Percentiles rank a stretch among this genome's conserved stretches.
These are phyloP conservation scores for Nannoperca australis DNA, from an alignment of 2,797 vertebrate genomes.

Conservation along the genomic window DNA sequence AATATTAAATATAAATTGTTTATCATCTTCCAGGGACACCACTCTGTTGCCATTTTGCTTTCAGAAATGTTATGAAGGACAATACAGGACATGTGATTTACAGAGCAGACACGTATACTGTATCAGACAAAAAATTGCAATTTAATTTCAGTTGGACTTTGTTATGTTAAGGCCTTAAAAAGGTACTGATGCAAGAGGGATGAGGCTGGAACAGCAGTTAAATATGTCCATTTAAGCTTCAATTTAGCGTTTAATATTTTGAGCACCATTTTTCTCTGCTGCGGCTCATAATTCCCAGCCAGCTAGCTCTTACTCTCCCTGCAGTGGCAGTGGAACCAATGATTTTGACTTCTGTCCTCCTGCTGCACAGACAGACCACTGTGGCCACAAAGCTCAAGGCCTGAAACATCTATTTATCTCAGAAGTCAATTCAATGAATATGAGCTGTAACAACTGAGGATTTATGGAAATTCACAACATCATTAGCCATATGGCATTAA, in stretches of 20 bases:
- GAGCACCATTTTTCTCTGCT: conserved; percentile 37
- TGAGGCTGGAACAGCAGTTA: conserved; percentile 24
- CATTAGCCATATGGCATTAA: conserved; percentile 45
- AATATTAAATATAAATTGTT: background rate
- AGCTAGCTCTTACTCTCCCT: conserved; percentile 29
- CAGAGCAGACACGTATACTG: background rate
- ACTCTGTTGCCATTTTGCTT: background rate
- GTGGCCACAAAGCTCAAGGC: conserved; percentile 40
- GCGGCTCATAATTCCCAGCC: conserved; percentile 50
- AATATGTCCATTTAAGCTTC: conserved; percentile 50
- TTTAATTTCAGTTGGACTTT: conserved; percentile 19
- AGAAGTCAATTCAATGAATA: conserved; percentile 35
- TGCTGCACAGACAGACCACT: conserved; percentile 42
- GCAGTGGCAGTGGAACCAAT: conserved; percentile 61
- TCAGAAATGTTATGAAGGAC: too few species aligned
- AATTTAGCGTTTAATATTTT: conserved; percentile 58
- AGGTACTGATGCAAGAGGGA: conserved; percentile 39
- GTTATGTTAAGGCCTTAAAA: conserved; percentile 23
- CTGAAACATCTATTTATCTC: conserved; percentile 65
- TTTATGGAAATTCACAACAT: conserved; percentile 41
- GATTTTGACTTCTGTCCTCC: conserved; percentile 53
- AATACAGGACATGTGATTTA: background rate
- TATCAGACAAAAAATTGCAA: background rate
- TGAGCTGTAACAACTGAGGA: conserved; percentile 37
- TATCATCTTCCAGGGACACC: too few species aligned